A percentile compares a stretch with the other conserved stretches of the same genome.
These are phyloP conservation scores for Cheilosia grossa DNA, from an alignment of 2,888 invertebrate genomes.

Conservation along the genomic window DNA sequence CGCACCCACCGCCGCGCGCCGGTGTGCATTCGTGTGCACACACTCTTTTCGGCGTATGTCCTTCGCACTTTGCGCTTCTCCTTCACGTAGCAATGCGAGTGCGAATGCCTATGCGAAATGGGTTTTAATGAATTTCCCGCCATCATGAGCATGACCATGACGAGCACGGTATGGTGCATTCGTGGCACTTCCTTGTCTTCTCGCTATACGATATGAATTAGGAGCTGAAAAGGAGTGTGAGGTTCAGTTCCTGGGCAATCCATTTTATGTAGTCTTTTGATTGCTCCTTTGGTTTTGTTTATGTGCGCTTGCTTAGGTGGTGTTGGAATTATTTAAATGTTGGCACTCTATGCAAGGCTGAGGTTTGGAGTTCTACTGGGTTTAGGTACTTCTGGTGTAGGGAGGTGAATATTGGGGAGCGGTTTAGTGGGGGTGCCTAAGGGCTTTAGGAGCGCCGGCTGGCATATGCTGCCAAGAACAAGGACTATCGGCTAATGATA, in stretches of 20 bases:
- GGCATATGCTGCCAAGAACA: no score
- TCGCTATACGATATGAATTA: background rate
- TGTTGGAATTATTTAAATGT: background rate
- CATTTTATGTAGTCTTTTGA: background rate
- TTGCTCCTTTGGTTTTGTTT: background rate
- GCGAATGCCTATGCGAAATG: constrained; percentile 23
- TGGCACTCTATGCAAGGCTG: no score
- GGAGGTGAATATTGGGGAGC: no score
- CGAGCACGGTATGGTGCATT: constrained; percentile 44
- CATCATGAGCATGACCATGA: constrained; percentile 40
- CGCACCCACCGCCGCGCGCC: background rate
- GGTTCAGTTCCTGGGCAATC: background rate
- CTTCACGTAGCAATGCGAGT: background rate
- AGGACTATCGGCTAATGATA: no score
- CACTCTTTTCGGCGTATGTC: constrained; percentile 31
- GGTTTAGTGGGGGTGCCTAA: no score
- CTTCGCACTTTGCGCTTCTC: constrained; percentile 34
- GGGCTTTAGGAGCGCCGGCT: no score
- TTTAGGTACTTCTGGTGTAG: no score
- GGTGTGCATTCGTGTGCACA: constrained; percentile 50
- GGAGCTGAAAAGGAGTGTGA: background rate
- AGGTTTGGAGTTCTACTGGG: no score
- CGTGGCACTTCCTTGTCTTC: constrained; percentile 32
- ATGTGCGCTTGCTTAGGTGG: background rate
- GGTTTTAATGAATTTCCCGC: constrained; percentile 47